Conservation (phyloP, 2,113 vertebrate genomes). For the Phalacrocorax brasilianus region DNA sequence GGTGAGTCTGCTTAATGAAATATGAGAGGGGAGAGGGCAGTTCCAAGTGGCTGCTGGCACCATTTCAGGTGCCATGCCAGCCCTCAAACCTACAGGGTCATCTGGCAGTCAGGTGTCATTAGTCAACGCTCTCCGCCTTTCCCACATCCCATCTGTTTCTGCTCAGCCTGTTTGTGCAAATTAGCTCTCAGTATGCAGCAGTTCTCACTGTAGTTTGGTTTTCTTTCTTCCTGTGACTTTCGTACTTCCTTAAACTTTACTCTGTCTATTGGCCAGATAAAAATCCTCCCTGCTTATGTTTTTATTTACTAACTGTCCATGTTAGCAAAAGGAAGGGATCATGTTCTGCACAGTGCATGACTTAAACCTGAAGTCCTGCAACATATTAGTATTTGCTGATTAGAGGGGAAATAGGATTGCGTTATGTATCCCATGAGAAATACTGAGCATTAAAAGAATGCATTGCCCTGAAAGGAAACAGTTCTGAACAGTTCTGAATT, state of each 20-base stretch:
- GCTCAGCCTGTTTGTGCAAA: constrained; percentile 66
- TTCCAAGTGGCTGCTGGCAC: constrained; percentile 54
- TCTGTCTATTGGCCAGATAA: background rate
- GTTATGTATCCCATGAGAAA: background rate
- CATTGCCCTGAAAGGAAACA: background rate
- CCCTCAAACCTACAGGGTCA: constrained; percentile 60
- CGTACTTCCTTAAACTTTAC: constrained; percentile 15
- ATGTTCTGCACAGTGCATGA: background rate
- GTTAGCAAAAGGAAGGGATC: background rate
- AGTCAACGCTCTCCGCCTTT: constrained; percentile 39
- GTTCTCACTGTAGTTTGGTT: background rate
- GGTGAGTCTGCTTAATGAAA: constrained; percentile 53
- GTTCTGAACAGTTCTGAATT: background rate
- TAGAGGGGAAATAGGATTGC: background rate
- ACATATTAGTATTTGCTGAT: background rate
- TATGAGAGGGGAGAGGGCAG: constrained; percentile 20
- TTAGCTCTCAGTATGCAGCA: constrained; percentile 60
- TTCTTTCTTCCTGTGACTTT: constrained; percentile 57
- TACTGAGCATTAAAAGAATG: background rate
- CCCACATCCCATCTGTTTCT: constrained; percentile 71
- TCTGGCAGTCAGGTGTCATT: constrained; percentile 72
- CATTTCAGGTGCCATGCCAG: constrained; percentile 25
- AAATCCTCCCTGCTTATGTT: background rate
- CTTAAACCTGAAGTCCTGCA: background rate
- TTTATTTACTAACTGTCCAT: background rate